Evolutionary conservation across 2,888 invertebrate genomes (phyloP).

Genomic region (Branchellion lobata): DNA sequence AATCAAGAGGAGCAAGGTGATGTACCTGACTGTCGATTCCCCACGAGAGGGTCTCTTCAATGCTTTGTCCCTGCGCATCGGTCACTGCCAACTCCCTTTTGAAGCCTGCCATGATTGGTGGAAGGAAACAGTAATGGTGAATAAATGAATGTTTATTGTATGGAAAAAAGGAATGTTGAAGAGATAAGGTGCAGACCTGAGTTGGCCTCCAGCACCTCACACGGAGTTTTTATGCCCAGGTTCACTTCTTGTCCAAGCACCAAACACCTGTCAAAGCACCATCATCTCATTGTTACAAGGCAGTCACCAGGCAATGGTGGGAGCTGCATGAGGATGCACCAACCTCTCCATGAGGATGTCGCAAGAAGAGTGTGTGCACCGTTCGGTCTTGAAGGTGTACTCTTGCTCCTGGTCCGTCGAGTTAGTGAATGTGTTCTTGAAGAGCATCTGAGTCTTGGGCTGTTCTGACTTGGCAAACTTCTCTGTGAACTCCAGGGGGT

Average conservation of each 20-base stretch:
- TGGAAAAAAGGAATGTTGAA: neutral
- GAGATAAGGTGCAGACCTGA: neutral
- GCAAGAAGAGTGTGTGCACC: slow-evolving; percentile 56
- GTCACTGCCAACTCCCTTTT: slow-evolving; percentile 61
- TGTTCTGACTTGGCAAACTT: slow-evolving; percentile 26
- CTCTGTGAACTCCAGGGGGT: slow-evolving; percentile 54
- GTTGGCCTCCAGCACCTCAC: slow-evolving; percentile 61
- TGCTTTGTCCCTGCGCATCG: slow-evolving; percentile 58
- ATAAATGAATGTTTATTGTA: neutral
- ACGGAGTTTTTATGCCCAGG: slow-evolving; percentile 58
- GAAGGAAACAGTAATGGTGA: neutral
- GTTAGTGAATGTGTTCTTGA: slow-evolving; percentile 53
- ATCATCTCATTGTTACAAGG: too few species aligned
- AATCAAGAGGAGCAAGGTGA: too few species aligned
- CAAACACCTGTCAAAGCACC: slow-evolving; percentile 32
- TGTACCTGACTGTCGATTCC: slow-evolving; percentile 62
- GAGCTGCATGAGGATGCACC: too few species aligned
- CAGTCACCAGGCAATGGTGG: too few species aligned
- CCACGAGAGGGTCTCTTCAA: slow-evolving; percentile 63
- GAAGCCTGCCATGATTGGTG: slow-evolving; percentile 57
- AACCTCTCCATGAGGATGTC: slow-evolving; percentile 51
- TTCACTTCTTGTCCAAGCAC: slow-evolving; percentile 56
- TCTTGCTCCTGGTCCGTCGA: slow-evolving; percentile 53
- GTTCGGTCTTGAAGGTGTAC: slow-evolving; percentile 53
- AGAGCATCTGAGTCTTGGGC: slow-evolving; percentile 54